Evolutionary conservation across 2,113 vertebrate genomes (phyloP).

Genomic region (Eonycteris spelaea): DNA sequence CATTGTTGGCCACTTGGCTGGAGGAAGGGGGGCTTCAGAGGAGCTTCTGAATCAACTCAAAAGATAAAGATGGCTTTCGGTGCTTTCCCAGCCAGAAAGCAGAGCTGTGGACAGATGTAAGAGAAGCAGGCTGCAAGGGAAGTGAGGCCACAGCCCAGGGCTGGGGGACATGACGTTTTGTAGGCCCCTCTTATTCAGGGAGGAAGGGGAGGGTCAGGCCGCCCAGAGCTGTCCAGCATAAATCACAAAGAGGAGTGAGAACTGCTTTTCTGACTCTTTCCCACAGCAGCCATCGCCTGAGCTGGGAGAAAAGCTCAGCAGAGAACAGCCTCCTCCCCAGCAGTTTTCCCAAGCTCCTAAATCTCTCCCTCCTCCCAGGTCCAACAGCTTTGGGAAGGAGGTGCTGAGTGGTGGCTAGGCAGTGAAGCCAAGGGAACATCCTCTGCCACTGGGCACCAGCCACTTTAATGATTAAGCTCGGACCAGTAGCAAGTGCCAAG

Average conservation of each 20-base stretch:
- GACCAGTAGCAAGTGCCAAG: not conserved
- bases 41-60: not conserved
- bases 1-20: not conserved
- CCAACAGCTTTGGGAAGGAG: not conserved
- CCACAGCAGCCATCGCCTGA: not conserved
- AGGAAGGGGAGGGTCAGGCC: not conserved
- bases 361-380: not conserved
- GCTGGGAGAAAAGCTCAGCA: not conserved
- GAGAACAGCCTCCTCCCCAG: not conserved
- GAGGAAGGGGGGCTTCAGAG: not conserved
- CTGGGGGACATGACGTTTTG: not conserved
- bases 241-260: slow-evolving; percentile 56
- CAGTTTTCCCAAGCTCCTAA: slow-evolving; percentile 37
- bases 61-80: not conserved
- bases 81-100: not conserved
- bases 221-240: not conserved
- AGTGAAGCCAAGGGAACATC: not conserved
- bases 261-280: slow-evolving; percentile 16
- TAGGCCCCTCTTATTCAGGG: not conserved
- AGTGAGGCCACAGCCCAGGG: not conserved
- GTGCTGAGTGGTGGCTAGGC: not conserved
- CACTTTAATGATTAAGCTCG: not conserved
- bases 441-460: not conserved
- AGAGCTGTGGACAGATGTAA: not conserved
- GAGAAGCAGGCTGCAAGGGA: not conserved